Base-by-base conservation (phyloP, 2,888 invertebrate species). In the Dryobotodes eremita region DNA sequence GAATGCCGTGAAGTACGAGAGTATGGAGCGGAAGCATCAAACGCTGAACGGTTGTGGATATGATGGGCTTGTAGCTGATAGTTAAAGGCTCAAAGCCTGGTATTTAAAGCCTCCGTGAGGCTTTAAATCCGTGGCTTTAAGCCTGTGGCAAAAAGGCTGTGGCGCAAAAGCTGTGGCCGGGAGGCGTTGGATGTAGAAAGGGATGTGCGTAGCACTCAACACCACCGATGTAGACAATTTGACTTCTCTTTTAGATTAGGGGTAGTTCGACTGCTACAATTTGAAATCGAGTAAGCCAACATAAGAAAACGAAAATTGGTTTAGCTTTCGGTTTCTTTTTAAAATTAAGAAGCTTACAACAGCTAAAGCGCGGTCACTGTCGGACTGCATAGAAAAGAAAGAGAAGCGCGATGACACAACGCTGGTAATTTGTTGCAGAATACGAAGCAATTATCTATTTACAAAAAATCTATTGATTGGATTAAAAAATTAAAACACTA, bases 221-320 rank as follows among this genome's bases (percentile, higher is more conserved):
- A 82, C 93, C 94, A 96, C 96, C 92, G 96, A 83, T 89, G 96
- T 96, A 96, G 96, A 94, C 94, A 86, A 88, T 94, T 95, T 95
- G 96, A 96, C 96, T 94, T 93, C 95, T 93, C 93, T 95, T 96
- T 94, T 91, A n/a, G 0, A 17, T 10, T n/a, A 5, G 17, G 42
- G n/a, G 36, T 20, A 17, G 17, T 31, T 31, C 17, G 17, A 17
- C 26, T 61, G 26, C 26, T 59, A 7, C 15, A 59, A 61, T 10
- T 31, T 26, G 3, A 31, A 31, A 26, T 17, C 26, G 10, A 10
- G 17, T 31, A 61, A 10, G 10, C 10, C 20, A 10, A 61, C 3
- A 20, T 31, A 61, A 5, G 0, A 31, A 31, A 8, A 17, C 15
- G 2, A 61, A 59, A 26, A 57, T 26, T 57, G n/a, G 13, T 26